Base-by-base conservation (phyloP, 2,113 vertebrate species). In the Alouatta palliata region DNA sequence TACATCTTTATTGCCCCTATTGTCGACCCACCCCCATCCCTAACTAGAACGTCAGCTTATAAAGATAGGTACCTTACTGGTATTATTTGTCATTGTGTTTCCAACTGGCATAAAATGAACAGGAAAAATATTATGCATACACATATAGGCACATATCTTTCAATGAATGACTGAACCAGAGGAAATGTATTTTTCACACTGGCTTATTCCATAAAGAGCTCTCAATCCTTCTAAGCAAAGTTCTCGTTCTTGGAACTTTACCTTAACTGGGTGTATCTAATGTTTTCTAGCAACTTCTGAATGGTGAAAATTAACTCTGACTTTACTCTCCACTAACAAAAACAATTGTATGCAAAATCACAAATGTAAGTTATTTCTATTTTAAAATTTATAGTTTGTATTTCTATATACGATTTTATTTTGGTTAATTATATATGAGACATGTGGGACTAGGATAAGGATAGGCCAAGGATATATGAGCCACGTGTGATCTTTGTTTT, bases 291-390 rank as follows among this genome's bases (percentile, higher is more conserved):
- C 45, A 87, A 76, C 17, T 64, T 70, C 23, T 92, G 8, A 45
- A 12, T 14, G 83, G 4, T 61, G 66, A 47, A 83, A 45, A 45
- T 23, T 52, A 80, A 49, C 32, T 61, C 17, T 8, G 1, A 64
- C 8, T 87, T 71, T 71, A 5, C 0, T 81, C 81, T 86, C 43
- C 27, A 43, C 14, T 87, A 82, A 45, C 54, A 61, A 32, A 27
- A 49, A 87, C 16, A 25, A 35, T 5, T 86, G 3, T 66, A n/a
- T 47, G 19, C 12, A 83, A 45, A 87, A 52, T 68, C 32, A 90
- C 27, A 87, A 66, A 73, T 86, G 79, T 52, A 92, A 96, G 9
- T 3, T 64, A 79, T 87, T 90, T 66, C 21, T 82, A 45, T 40
- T 90, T 90, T 79, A 16, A 83, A 87, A 86, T 47, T 52, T 66